These are phyloP conservation scores for Lacerta viridis DNA, from an alignment of 2,797 vertebrate species.

Conservation along the genomic window DNA sequence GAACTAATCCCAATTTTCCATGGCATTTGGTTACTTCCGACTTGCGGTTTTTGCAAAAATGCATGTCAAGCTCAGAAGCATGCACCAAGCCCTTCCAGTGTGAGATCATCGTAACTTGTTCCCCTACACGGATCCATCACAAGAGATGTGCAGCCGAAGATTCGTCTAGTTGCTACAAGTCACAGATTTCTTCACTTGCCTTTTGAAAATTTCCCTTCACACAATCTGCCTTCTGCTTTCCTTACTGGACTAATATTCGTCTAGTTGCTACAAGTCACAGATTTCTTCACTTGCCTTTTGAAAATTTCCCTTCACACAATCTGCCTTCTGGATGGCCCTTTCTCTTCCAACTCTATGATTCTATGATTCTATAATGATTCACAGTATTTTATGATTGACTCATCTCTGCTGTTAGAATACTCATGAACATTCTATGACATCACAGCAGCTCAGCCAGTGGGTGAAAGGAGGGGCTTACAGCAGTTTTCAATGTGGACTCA, in stretches of 20 bases:
- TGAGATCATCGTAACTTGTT: not conserved
- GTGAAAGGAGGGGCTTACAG: not conserved
- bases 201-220: not conserved
- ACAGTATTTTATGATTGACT: not conserved
- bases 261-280: no score
- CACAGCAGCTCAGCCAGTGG: not conserved
- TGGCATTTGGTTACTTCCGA: slow-evolving; percentile 57
- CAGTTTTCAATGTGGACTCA: not conserved
- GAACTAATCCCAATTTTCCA: slow-evolving; percentile 59
- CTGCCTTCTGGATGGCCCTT: no score
- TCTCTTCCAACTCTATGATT: no score
- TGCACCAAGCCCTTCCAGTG: not conserved
- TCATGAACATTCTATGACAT: not conserved
- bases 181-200: not conserved
- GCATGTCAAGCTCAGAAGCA: not conserved
- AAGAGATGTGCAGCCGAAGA: not conserved
- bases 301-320: no score
- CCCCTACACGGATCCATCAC: not conserved
- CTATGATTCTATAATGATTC: no score
- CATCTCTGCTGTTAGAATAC: not conserved
- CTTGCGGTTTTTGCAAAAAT: slow-evolving; percentile 22
- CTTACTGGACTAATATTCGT: no score
- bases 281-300: no score
- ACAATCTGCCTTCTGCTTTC: not conserved
- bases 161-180: not conserved